Percentiles rank a stretch among this genome's conserved stretches.
These are phyloP conservation scores for Heterohyrax brucei DNA, from an alignment of 2,797 vertebrate genomes.

Conservation along the genomic window DNA sequence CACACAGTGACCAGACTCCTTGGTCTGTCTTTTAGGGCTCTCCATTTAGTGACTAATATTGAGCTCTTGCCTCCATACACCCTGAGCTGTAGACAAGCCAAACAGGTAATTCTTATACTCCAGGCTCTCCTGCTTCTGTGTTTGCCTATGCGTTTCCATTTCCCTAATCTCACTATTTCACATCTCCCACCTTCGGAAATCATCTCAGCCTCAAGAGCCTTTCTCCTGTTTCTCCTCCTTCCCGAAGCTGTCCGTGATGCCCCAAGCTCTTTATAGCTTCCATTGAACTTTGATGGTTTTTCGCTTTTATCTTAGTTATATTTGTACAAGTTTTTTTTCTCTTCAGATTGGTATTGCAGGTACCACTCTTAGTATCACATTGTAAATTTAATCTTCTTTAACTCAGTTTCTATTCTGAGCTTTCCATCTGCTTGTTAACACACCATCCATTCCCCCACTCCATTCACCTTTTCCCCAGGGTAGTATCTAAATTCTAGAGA, in stretches of 20 bases:
- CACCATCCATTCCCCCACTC: neutral
- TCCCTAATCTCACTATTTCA: neutral
- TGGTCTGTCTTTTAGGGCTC: neutral
- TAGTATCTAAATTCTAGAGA: neutral
- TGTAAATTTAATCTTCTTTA: neutral
- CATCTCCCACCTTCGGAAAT: neutral
- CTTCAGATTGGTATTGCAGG: neutral
- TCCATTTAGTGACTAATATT: neutral
- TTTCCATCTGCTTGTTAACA: neutral
- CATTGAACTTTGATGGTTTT: neutral
- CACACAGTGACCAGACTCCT: neutral
- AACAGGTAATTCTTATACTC: neutral
- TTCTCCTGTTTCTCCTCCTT: neutral
- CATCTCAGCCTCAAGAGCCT: neutral
- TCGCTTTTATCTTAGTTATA: neutral
- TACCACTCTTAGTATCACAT: neutral
- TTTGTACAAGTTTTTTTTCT: too few species aligned
- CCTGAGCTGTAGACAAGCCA: neutral
- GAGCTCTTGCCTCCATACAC: neutral
- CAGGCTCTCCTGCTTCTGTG: neutral
- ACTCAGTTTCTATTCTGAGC: conserved; percentile 21
- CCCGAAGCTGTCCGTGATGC: neutral
- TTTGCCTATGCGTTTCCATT: neutral
- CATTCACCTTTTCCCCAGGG: neutral
- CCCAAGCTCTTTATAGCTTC: neutral